phyloP scores from a whole-genome alignment of 2,797 vertebrate genomes.

The Cuculus canorus region DNA sequence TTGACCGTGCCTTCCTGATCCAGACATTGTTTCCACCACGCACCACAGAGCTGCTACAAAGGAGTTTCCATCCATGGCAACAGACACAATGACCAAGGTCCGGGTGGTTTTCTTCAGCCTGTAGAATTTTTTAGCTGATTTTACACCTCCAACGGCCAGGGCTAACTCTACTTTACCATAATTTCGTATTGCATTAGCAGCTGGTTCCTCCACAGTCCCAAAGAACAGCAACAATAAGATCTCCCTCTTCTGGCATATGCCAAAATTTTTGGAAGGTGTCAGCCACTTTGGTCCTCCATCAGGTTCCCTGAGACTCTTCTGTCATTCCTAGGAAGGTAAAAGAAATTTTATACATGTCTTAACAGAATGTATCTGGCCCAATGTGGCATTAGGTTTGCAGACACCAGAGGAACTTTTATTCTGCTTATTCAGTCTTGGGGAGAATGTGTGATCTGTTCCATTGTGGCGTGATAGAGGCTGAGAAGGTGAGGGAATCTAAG shows the following conservation, averaged over 20 bases:
- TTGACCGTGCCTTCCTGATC: background rate
- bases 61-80: conserved; percentile 16
- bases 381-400: background rate
- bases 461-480: background rate
- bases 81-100: conserved; percentile 36
- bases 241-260: background rate
- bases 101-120: conserved; percentile 42
- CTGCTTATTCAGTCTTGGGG: background rate
- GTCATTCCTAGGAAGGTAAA: background rate
- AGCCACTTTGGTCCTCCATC: background rate
- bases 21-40: conserved; percentile 36
- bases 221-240: background rate
- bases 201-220: background rate
- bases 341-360: background rate
- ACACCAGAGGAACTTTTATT: background rate
- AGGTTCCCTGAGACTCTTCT: background rate
- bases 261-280: background rate
- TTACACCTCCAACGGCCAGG: background rate
- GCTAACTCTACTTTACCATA: background rate
- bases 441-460: background rate
- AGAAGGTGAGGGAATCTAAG: background rate
- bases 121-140: background rate
- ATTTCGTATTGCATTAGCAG: background rate
- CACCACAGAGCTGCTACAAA: conserved; percentile 23
- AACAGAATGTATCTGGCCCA: background rate